Evolutionary conservation across 2,797 vertebrate genomes (phyloP), one percentile per base, ranked within the genome.

Genomic region (Allobates femoralis): DNA sequence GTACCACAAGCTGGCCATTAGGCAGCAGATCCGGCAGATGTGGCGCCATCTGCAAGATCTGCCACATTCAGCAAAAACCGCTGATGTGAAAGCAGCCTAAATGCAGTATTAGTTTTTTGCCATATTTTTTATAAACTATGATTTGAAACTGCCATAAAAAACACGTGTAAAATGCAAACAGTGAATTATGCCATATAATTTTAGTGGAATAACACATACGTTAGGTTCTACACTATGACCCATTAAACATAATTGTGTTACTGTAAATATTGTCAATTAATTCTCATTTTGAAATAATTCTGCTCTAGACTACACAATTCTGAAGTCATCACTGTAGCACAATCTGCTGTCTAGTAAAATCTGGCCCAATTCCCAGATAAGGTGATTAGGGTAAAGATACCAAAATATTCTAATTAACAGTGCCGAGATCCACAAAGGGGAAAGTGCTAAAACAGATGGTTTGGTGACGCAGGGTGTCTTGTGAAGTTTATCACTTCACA

Each of bases 341-440:
- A 76, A 90, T 92, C 89, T 91, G 92, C 90, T 90, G 88, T 91
- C 91, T 93, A 92, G 92, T 91, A 83, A 85, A 87, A 86, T 64
- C 92, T 95, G 94, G 94, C 93, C 86, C 55, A 1, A 74, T 51
- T 92, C 94, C 94, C 90, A 83, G 91, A 89, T 83, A 67, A 89
- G 89, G 90, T 0, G 89, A 92, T 92, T 89, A 93, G 90, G 87
- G 90, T 88, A 90, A 91, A 85, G 91, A 91, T 90, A 91, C 89
- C 91, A 92, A 91, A 92, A 92, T 92, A 89, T 77, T 85, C 90
- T 91, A 89, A 93, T 92, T 90, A 93, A 92, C 91, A 89, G 90
- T 55, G 84, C 91, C 89, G 89, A 89, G 90, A 88, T 90, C 62
- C 87, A 86, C 91, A 81, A 83, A 79, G 77, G 79, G 79, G 87